Conservation (phyloP, 2,888 invertebrate genomes). For the Nemapogon koenigi region DNA sequence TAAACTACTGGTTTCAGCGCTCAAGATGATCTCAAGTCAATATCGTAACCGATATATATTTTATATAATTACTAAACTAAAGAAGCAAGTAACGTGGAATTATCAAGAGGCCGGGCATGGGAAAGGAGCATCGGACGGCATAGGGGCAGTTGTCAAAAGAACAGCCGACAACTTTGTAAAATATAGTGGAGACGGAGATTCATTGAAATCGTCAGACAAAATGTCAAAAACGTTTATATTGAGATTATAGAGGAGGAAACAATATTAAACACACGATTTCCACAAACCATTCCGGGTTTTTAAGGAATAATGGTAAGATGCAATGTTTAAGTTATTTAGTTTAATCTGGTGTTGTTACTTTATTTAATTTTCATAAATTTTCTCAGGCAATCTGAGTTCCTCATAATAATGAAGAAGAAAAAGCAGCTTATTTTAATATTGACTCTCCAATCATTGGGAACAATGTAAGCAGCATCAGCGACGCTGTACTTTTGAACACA, state of each 20-base stretch:
- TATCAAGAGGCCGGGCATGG: slow-evolving; percentile 27
- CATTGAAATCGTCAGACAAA: neutral
- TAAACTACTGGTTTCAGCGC: slow-evolving; percentile 8
- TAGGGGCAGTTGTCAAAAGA: slow-evolving; percentile 29
- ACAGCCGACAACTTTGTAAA: slow-evolving; percentile 22
- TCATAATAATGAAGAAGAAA: slow-evolving; percentile 1
- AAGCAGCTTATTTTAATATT: slow-evolving; percentile 6
- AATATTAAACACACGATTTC: too few species aligned
- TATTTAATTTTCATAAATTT: too few species aligned
- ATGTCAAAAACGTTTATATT: neutral
- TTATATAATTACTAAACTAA: slow-evolving; percentile 1
- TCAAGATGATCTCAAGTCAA: slow-evolving; percentile 10
- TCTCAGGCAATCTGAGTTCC: too few species aligned
- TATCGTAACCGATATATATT: slow-evolving; percentile 17
- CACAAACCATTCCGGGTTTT: too few species aligned
- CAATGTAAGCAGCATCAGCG: too few species aligned
- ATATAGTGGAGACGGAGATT: slow-evolving; percentile 16
- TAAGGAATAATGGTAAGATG: too few species aligned
- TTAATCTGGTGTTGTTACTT: too few species aligned
- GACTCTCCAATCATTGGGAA: slow-evolving; percentile 9
- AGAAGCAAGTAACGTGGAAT: slow-evolving; percentile 11
- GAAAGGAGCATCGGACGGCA: slow-evolving; percentile 28
- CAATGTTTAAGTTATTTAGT: too few species aligned
- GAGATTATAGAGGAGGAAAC: neutral
- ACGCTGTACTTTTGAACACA: too few species aligned